Percentiles rank a stretch among this genome's conserved stretches.
These are phyloP conservation scores for Aleiodes leptofemur DNA, from an alignment of 2,888 invertebrate genomes.

Conservation along the genomic window DNA sequence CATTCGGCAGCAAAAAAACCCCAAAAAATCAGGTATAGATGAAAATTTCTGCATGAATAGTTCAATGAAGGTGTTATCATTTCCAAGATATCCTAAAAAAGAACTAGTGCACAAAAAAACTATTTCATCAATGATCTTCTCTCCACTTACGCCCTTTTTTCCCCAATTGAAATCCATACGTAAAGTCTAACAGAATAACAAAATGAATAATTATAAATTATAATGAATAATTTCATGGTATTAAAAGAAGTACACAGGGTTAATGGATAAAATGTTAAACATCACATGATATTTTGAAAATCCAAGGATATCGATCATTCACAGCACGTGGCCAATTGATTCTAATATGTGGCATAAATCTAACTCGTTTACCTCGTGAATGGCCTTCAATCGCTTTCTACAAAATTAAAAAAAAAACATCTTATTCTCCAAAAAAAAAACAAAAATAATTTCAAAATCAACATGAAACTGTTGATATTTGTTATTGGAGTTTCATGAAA, in stretches of 20 bases:
- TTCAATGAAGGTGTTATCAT: too few relatives aligned
- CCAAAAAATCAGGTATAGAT: too few relatives aligned
- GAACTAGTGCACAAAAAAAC: too few relatives aligned
- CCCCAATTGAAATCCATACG: not conserved
- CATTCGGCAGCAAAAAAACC: too few relatives aligned
- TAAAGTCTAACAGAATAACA: not conserved
- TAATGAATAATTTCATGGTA: not conserved
- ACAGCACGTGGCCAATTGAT: slow-evolving; percentile 29
- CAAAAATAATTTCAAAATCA: not conserved
- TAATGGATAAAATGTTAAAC: slow-evolving; percentile 1
- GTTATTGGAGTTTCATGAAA: not conserved
- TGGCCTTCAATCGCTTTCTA: slow-evolving; percentile 31
- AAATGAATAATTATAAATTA: slow-evolving; percentile 29
- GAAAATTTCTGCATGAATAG: too few relatives aligned
- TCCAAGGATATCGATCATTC: slow-evolving; percentile 30
- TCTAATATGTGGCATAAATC: not conserved
- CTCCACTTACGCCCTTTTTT: too few relatives aligned
- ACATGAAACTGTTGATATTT: not conserved
- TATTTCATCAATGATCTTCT: too few relatives aligned
- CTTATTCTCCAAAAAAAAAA: not conserved
- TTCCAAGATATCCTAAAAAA: too few relatives aligned
- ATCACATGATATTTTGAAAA: not conserved
- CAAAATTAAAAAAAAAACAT: not conserved
- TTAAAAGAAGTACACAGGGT: slow-evolving; percentile 3
- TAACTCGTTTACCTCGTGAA: slow-evolving; percentile 14